Evolutionary conservation across 2,797 vertebrate species (phyloP).

Genomic region (Lepilemur ruficaudatus): DNA sequence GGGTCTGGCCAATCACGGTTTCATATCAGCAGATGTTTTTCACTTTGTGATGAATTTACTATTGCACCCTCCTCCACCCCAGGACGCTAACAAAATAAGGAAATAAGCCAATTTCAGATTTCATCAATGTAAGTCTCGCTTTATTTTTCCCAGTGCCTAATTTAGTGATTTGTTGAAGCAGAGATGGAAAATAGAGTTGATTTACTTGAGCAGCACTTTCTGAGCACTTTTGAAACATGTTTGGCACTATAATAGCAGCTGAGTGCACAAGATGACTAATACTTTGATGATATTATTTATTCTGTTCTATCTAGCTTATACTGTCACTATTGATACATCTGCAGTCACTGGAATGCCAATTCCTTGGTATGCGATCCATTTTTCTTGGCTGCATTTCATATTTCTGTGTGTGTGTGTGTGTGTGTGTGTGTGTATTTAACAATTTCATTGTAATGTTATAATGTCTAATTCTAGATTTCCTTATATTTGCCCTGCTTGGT

Average conservation of each 20-base stretch:
- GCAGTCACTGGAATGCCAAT: not conserved
- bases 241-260: not conserved
- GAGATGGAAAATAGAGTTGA: not conserved
- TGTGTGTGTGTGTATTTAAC: not conserved
- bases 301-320: not conserved
- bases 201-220: not conserved
- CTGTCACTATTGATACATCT: not conserved
- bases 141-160: constrained; percentile 25
- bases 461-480: constrained; percentile 19
- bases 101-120: constrained; percentile 45
- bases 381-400: constrained; percentile 9
- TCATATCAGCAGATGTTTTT: constrained; percentile 44
- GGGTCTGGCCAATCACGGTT: not conserved
- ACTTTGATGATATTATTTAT: not conserved
- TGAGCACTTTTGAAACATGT: not conserved
- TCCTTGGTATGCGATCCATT: not conserved
- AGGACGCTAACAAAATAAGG: constrained; percentile 1
- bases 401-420: not conserved
- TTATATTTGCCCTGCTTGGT: not conserved
- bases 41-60: constrained; percentile 13
- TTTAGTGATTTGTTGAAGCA: constrained; percentile 17
- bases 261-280: not conserved
- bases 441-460: constrained; percentile 4
- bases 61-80: not conserved
- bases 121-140: not conserved